A percentile compares a stretch with the other conserved stretches of the same genome.
These are phyloP conservation scores for Oithona nana DNA, from an alignment of 2,888 invertebrate species.

Conservation along the genomic window DNA sequence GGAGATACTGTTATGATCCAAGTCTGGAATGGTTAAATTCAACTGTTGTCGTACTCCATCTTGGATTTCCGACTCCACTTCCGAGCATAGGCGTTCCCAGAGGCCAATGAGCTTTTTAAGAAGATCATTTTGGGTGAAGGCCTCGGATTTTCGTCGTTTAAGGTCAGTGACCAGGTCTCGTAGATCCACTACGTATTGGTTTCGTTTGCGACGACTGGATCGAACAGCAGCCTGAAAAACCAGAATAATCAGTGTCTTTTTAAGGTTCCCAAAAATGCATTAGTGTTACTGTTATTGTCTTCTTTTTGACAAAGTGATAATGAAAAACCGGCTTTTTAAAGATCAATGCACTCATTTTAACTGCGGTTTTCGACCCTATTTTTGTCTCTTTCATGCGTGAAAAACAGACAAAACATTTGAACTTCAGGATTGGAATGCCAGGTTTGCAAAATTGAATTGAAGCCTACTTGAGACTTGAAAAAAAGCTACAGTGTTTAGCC, in stretches of 20 bases:
- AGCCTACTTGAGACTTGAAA: no score
- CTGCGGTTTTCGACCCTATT: no score
- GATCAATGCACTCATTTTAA: no score
- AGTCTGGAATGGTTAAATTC: background rate
- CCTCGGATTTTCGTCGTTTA: background rate
- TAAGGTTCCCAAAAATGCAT: no score
- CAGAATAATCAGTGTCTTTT: background rate
- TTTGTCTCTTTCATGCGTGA: no score
- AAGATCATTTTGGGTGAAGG: background rate
- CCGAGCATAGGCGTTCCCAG: slow-evolving; percentile 1
- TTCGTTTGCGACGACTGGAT: slow-evolving; percentile 11
- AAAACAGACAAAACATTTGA: no score
- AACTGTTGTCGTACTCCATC: slow-evolving; percentile 1
- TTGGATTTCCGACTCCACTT: slow-evolving; percentile 9
- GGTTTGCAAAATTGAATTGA: no score
- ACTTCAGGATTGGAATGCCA: no score
- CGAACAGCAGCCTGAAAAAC: slow-evolving; percentile 14
- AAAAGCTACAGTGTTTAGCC: no score
- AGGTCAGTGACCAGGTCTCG: slow-evolving; percentile 5
- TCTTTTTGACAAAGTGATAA: no score
- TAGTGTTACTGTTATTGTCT: no score
- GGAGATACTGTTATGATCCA: background rate
- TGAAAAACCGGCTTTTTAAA: no score
- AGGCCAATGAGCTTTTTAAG: slow-evolving; percentile 1
- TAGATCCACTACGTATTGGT: slow-evolving; percentile 5